phyloP scores from a whole-genome alignment of 2,113 vertebrate genomes.

The Arenaria interpres region DNA sequence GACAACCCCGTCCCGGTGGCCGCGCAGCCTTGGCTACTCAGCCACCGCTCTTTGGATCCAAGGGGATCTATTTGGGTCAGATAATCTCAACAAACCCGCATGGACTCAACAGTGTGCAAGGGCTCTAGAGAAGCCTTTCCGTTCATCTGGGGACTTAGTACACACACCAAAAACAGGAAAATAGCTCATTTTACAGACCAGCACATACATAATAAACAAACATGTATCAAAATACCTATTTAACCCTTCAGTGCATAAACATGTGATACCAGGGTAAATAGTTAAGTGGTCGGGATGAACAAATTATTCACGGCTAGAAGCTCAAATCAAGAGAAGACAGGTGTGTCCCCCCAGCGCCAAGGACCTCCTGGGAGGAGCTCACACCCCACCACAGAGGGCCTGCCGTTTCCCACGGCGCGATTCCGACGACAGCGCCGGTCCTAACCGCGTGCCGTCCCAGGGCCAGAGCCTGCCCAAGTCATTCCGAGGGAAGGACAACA shows the following conservation, averaged over 20 bases:
- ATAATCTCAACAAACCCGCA: conserved; percentile 27
- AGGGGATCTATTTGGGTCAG: background rate
- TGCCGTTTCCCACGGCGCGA: background rate
- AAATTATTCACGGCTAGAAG: background rate
- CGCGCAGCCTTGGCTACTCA: background rate
- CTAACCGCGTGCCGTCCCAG: background rate
- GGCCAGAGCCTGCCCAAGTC: background rate
- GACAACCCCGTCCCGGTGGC: background rate
- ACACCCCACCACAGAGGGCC: background rate
- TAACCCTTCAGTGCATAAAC: conserved; percentile 76
- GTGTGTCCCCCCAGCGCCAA: background rate
- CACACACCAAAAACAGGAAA: conserved; percentile 65
- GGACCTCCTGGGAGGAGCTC: background rate
- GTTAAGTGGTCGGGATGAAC: conserved; percentile 39
- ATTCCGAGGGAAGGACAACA: background rate
- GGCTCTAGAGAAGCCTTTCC: conserved; percentile 72
- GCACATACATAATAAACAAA: conserved; percentile 68
- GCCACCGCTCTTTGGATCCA: background rate
- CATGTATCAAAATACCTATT: conserved; percentile 65
- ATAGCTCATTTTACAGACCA: conserved; percentile 71
- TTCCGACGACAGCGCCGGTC: background rate
- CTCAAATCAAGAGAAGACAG: conserved; percentile 33
- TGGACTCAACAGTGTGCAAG: conserved; percentile 51
- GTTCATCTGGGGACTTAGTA: conserved; percentile 70
- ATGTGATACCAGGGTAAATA: conserved; percentile 65